phyloP scores from a whole-genome alignment of 2,797 vertebrate genomes.

The Eulemur coronatus region DNA sequence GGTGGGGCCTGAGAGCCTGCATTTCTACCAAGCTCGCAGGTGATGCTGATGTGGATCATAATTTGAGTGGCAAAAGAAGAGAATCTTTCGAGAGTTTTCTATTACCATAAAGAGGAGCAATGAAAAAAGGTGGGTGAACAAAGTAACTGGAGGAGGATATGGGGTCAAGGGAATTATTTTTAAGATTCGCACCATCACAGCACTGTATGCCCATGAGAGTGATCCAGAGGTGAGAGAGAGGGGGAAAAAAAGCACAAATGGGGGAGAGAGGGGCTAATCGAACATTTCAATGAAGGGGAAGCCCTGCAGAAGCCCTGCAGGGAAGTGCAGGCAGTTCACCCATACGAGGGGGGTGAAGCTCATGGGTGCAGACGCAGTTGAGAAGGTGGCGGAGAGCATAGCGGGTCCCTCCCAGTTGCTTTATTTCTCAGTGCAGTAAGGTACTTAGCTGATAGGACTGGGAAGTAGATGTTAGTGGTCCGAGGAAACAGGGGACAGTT shows the following conservation, averaged over 20 bases:
- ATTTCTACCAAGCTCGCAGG: neutral
- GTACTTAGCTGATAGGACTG: neutral
- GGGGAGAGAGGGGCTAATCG: neutral
- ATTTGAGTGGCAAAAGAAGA: neutral
- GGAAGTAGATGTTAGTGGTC: neutral
- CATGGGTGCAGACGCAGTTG: neutral
- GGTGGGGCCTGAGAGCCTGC: neutral
- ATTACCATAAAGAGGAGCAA: neutral
- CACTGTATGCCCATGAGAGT: neutral
- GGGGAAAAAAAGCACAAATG: neutral
- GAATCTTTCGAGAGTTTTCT: neutral
- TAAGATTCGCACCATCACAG: neutral
- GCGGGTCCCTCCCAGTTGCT: neutral
- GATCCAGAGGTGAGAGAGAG: neutral
- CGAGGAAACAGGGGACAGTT: neutral
- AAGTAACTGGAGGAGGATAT: neutral
- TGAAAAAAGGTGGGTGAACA: neutral
- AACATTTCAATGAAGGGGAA: neutral
- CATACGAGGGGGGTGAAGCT: too few species aligned
- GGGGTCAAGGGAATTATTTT: neutral
- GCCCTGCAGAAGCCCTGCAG: neutral
- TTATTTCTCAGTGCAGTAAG: neutral
- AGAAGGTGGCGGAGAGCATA: fast-evolving
- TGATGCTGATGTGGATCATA: neutral
- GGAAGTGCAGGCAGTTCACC: neutral